Evolutionary conservation across 2,888 invertebrate species (phyloP), one percentile per base, ranked within the genome.

Genomic region (Yponomeuta cagnagella): DNA sequence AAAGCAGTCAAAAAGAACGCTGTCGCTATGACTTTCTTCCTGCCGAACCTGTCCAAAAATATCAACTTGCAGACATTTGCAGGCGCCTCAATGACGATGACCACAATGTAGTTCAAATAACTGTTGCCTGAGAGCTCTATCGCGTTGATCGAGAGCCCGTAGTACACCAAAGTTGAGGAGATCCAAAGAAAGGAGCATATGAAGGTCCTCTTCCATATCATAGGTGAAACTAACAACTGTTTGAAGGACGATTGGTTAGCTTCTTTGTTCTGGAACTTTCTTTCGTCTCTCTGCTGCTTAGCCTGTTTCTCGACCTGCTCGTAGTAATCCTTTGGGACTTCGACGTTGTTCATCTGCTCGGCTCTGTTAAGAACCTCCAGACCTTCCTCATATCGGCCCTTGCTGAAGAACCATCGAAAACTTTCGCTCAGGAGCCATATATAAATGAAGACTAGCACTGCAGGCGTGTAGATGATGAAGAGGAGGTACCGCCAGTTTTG

Each of bases 141-240:
- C 0, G 97, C 95, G 80, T 96, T 96, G 65, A 97, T 92, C 0
- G 96, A 96, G 48, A 97, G 85, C 0, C 97, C 97, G 75, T 96
- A 97, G 82, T 96, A 97, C 9, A 96, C 95, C 72, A 97, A 93
- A 4, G 96, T 95, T 72, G 95, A 96, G 0, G 96, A 94, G 12
- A 95, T 94, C 96, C 96, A 96, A 74, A 96, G 94, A 74, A 96
- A 94, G 1, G 95, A 95, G 73, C 96, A 96, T 48, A 94, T 95
- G 68, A 94, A 81, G 33, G 95, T 81, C 73, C 95, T 88, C 58
- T 94, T 86, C 79, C 94, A 89, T 63, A 95, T 92, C 80, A 93
- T 91, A 1, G 87, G 80, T 0, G 94, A 94, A 12, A 81, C 77
- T 0, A 91, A 73, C 12, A 91, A 74, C 72, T 91, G 90, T 64